A percentile compares a stretch with the other conserved stretches of the same genome.
Evolutionary conservation across 1,140 invertebrate species (phyloP).

Genomic region (Caenorhabditis briggsae): DNA sequence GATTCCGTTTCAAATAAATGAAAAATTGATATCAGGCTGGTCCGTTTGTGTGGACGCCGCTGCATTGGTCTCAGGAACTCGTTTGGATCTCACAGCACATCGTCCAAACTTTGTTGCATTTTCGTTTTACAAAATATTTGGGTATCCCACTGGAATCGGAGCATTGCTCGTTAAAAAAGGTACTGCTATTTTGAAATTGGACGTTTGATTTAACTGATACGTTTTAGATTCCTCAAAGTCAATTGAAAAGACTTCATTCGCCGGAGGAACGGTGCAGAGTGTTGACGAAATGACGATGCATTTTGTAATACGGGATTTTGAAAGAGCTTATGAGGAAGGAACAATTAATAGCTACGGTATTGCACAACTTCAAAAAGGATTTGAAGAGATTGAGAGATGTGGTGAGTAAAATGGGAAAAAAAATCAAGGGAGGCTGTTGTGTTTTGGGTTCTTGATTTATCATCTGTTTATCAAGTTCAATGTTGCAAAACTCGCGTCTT

Average conservation of each 20-base stretch:
- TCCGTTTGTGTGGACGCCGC: conserved; percentile 90
- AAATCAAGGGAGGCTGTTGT: no score
- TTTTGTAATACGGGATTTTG: conserved; percentile 75
- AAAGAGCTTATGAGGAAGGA: conserved; percentile 88
- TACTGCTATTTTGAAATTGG: conserved; percentile 88
- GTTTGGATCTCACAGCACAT: conserved; percentile 83
- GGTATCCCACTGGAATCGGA: conserved; percentile 90
- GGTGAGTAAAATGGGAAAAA: no score
- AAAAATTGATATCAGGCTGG: conserved; percentile 81
- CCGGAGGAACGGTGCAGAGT: conserved; percentile 43
- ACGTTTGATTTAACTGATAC: conserved; percentile 82
- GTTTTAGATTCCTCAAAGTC: conserved; percentile 81
- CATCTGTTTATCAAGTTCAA: no score
- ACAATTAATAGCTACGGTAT: conserved; percentile 90
- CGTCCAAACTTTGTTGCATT: conserved; percentile 90
- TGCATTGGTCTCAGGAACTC: conserved; percentile 85
- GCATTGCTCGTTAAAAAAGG: conserved; percentile 86
- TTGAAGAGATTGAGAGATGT: conserved; percentile 82
- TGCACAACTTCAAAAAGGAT: conserved; percentile 86
- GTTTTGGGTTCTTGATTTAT: no score
- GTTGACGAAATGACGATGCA: conserved; percentile 6
- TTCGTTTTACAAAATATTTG: conserved; percentile 98
- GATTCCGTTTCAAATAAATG: conserved; percentile 55
- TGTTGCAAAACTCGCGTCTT: no score
- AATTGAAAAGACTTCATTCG: conserved; percentile 78